These are phyloP conservation scores for Chloebia gouldiae DNA, from an alignment of 2,113 vertebrate species.

Conservation along the genomic window DNA sequence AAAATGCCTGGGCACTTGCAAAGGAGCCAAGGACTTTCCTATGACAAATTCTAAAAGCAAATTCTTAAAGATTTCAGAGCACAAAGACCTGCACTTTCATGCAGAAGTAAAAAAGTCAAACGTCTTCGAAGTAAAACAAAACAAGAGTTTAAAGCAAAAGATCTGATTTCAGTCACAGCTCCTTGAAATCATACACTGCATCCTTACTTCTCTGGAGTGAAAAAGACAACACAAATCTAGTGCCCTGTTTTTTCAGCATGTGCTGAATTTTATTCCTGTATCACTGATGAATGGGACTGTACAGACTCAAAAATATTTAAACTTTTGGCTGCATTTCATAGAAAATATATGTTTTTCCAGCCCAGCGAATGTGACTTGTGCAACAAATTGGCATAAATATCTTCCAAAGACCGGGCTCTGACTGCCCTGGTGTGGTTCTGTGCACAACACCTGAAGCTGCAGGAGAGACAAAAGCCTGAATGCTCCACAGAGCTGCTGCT, in stretches of 20 bases:
- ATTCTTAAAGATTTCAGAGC: background rate
- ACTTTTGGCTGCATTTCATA: background rate
- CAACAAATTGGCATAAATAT: background rate
- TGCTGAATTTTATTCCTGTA: background rate
- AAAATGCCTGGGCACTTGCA: background rate
- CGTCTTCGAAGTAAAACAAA: background rate
- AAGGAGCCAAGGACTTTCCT: background rate
- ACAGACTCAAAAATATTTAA: background rate
- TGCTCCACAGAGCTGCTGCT: background rate
- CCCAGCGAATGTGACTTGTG: background rate
- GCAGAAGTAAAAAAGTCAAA: background rate
- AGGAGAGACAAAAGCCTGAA: background rate
- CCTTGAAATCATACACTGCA: background rate
- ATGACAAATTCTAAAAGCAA: background rate
- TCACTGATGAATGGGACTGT: background rate
- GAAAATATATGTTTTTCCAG: background rate
- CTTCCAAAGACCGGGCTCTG: background rate
- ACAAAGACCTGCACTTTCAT: background rate
- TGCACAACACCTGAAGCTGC: background rate
- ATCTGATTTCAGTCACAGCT: background rate
- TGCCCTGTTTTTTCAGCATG: background rate
- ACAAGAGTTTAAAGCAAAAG: background rate
- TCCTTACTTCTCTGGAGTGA: background rate
- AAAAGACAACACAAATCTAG: background rate
- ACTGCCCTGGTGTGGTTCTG: background rate